Conservation (phyloP, 2,888 invertebrate genomes). For the Sphaerophoria rueppellii region DNA sequence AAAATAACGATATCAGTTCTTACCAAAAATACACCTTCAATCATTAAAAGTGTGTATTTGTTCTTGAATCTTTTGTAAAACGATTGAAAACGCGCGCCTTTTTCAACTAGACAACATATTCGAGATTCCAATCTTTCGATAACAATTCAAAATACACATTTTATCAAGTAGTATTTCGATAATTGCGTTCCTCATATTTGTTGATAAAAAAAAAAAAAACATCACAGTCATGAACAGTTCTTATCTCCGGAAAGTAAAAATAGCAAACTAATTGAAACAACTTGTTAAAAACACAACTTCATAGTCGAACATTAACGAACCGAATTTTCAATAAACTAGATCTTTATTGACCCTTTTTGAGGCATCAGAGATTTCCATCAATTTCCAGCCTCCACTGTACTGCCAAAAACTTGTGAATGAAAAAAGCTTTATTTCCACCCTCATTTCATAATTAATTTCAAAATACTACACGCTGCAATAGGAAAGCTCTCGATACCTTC, state of each 20-base stretch:
- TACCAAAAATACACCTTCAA: background rate
- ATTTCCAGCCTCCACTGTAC: slow-evolving; percentile 55
- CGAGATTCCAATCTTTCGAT: slow-evolving; percentile 9
- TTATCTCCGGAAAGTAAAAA: slow-evolving; percentile 6
- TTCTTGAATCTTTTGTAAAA: background rate
- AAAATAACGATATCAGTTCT: background rate
- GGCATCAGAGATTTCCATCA: background rate
- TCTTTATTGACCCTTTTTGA: background rate
- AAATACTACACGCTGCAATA: slow-evolving; percentile 33
- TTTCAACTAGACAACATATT: background rate
- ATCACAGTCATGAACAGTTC: slow-evolving; percentile 15
- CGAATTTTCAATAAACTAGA: background rate
- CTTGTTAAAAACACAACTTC: background rate
- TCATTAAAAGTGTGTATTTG: background rate
- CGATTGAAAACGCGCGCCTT: background rate
- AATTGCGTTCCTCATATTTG: background rate
- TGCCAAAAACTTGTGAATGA: slow-evolving; percentile 61
- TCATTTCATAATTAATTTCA: slow-evolving; percentile 13
- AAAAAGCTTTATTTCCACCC: slow-evolving; percentile 65
- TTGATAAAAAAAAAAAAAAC: slow-evolving; percentile 1
- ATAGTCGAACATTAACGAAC: background rate
- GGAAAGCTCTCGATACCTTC: slow-evolving; percentile 58
- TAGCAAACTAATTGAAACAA: slow-evolving; percentile 14
- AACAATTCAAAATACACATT: background rate
- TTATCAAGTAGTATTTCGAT: background rate